phyloP scores from a whole-genome alignment of 2,797 vertebrate genomes.

The Columba guinea region DNA sequence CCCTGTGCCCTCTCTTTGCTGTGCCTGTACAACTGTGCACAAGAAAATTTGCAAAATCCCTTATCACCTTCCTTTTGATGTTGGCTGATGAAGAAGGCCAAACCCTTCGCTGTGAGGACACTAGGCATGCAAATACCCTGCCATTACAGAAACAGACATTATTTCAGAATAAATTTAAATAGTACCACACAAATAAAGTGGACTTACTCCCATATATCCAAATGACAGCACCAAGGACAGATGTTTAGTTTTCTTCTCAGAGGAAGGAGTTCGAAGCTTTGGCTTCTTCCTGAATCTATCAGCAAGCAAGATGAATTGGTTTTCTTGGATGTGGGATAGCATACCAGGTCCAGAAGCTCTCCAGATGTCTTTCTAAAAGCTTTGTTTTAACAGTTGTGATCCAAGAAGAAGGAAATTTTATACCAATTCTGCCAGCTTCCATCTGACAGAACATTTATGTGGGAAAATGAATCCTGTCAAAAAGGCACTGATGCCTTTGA shows the following conservation, averaged over 20 bases:
- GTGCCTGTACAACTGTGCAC: neutral
- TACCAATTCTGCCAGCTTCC: neutral
- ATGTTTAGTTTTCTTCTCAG: neutral
- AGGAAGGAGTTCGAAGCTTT: neutral
- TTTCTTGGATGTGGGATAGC: neutral
- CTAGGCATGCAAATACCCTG: neutral
- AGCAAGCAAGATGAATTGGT: neutral
- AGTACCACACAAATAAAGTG: neutral
- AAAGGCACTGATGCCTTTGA: conserved; percentile 58
- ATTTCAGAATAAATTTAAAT: neutral
- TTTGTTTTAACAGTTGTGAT: neutral
- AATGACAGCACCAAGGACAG: neutral
- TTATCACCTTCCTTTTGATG: neutral
- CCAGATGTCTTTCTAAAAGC: conserved; percentile 1
- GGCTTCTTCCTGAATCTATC: neutral
- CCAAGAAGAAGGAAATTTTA: conserved; percentile 24
- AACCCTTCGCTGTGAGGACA: neutral
- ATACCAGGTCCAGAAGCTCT: neutral
- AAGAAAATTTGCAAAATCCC: neutral
- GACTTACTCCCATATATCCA: neutral
- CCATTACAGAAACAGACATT: neutral
- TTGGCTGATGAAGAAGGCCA: neutral
- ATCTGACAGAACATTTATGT: conserved; percentile 42
- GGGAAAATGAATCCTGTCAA: conserved; percentile 57
- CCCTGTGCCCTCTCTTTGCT: neutral